phyloP scores from a whole-genome alignment of 1,140 invertebrate species.

The Eurosta solidaginis region DNA sequence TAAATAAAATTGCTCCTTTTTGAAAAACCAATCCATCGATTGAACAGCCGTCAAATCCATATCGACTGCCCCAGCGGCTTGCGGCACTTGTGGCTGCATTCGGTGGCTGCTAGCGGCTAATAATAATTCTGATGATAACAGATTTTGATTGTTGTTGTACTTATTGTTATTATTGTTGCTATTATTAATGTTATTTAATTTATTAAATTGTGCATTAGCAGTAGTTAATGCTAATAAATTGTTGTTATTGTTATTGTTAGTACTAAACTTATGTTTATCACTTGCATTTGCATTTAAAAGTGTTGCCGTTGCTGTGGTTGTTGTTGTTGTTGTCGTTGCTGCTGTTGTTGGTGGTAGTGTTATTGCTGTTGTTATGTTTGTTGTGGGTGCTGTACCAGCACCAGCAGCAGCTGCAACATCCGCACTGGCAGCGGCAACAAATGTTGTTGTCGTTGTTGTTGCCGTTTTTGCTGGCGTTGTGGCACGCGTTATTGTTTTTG shows the following conservation, averaged over 20 bases:
- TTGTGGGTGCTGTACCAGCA: background rate
- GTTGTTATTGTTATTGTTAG: background rate
- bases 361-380: slow-evolving; percentile 13
- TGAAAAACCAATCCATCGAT: slow-evolving; percentile 93
- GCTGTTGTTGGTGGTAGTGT: background rate
- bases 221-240: background rate
- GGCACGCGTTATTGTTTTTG: background rate
- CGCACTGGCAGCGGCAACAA: slow-evolving; percentile 1
- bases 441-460: slow-evolving; percentile 35
- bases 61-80: slow-evolving; percentile 69
- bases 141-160: background rate
- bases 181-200: background rate
- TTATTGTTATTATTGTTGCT: background rate
- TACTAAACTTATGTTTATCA: background rate
- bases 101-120: slow-evolving; percentile 59
- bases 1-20: slow-evolving; percentile 90
- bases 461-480: slow-evolving; percentile 31
- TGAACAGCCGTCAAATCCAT: slow-evolving; percentile 83
- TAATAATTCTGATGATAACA: background rate
- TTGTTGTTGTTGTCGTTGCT: slow-evolving; percentile 29
- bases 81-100: slow-evolving; percentile 70
- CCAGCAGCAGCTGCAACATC: slow-evolving; percentile 27
- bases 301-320: slow-evolving; percentile 21
- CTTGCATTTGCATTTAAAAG: background rate
- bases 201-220: background rate